Base-by-base conservation (phyloP, 1,140 invertebrate genomes). In the Neelides sp. region DNA sequence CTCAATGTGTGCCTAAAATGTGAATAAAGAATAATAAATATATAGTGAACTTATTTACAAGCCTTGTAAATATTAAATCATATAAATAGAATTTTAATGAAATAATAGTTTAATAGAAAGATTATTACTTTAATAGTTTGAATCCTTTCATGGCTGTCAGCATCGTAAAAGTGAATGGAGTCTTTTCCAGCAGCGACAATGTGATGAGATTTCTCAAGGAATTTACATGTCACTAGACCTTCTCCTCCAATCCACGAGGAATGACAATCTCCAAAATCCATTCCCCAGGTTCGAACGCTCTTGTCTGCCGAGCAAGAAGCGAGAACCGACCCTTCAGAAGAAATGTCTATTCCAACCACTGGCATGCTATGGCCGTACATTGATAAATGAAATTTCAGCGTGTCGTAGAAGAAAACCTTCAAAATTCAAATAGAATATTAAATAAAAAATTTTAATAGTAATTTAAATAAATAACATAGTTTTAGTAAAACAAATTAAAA, bases 201-300 rank as follows among this genome's bases (percentile, higher is more conserved):
- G n/a, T 54, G 53, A 50, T 59, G 56, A 20, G 56, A 56, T 15
- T 41, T 59, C 4, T 57, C 54, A 17, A 59, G 39, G 40, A 59
- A 61, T 0, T 36, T 23, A 54, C 54, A 56, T 32, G 45, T 47
- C 2, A 57, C 45, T 2, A 59, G 34, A 4, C 57, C 59, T 26
- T 59, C 57, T 4, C 47, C 37, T 30, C 57, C 51, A 13, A 86
- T 83, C 48, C 85, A 68, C 0, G 82, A 85, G 58, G 78, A 80
- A 65, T 88, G 85, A 62, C 92, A 97, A 68, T 99, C 93, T 17
- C 95, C 96, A 71, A 96, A 98, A 69, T 98, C 92, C 65, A 98
- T 76, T 37, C 94, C 93, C 94, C 94, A 99, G 54, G 98, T 84
- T 73, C 97, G 95, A 3, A 98, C 77, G 68, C 91, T 95, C 19